Base-by-base conservation (phyloP, 2,113 vertebrate genomes). In the Myiagra hebetior region DNA sequence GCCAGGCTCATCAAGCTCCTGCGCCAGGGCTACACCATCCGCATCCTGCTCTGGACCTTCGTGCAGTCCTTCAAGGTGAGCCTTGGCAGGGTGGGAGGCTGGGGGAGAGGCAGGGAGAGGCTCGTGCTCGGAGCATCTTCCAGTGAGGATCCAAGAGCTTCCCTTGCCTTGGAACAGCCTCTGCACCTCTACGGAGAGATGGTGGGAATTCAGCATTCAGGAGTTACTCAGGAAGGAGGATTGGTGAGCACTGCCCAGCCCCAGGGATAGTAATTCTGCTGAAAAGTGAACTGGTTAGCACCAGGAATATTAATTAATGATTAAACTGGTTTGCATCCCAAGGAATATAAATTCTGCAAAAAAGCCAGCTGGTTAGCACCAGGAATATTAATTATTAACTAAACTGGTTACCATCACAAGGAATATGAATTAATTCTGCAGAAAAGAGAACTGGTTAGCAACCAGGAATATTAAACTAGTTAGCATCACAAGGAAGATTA, bases 41-140 rank as follows among this genome's bases (percentile, higher is more conserved):
- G 99, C 91, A 99, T 99, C 95, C 98, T 99, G 95, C 98, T 99
- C 41, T 99, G 99, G 99, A 99, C 99, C 0, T 99, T 99, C 5
- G 99, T 99, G 62, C 99, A 99, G 97, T 99, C 99, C 28, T 99
- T 99, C 83, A 99, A 99, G 99, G 99, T 99, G 95, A 91, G 97
- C 63, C 24, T 7, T 5, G 15, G 56, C 4, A 6, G 0, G 0
- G 46, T 4, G 72, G 53, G 47, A 77, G 64, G 44, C 11, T 13
- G 49, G 60, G 8, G 7, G 89, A 7, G 86, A 10, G 0, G 0
- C 0, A 10, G 55, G 53, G 49, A 59, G 20, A 15, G 10, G 49
- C 19, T 9, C 3, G 3, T 1, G 6, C 60, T 39, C 11, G 65
- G 82, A 57, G 59, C 59, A 6, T 55, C 52, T 2, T 31, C 75